Evolutionary conservation across 2,113 vertebrate species (phyloP).

Genomic region (Uropsilus gracilis): DNA sequence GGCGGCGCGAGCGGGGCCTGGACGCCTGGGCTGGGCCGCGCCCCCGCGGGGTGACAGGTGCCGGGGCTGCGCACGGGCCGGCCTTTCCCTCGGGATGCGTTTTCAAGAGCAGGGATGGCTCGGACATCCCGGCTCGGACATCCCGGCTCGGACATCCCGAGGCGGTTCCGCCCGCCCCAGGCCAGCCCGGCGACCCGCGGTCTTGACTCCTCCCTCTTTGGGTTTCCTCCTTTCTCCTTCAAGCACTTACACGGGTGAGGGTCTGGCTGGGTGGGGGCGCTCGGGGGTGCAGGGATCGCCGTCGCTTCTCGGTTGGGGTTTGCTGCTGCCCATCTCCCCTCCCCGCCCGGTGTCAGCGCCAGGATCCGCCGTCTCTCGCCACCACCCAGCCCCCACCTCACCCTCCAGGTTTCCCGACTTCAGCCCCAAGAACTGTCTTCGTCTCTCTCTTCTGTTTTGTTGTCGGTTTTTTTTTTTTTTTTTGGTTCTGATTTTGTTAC

Average conservation of each 20-base stretch:
- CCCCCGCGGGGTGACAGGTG: too few relatives aligned
- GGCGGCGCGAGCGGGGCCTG: constrained; percentile 38
- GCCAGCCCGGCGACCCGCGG: background rate
- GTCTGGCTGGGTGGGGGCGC: constrained; percentile 82
- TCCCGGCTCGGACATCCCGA: too few relatives aligned
- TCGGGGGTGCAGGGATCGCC: constrained; percentile 76
- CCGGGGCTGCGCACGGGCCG: too few relatives aligned
- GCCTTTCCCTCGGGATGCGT: constrained; percentile 66
- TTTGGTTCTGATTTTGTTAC: constrained; percentile 80
- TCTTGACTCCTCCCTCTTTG: constrained; percentile 44
- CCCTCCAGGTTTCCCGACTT: constrained; percentile 74
- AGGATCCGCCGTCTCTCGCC: constrained; percentile 64
- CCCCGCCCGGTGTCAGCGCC: constrained; percentile 64
- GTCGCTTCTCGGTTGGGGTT: constrained; percentile 78
- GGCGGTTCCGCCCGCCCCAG: constrained; percentile 51
- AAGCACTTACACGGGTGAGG: constrained; percentile 88
- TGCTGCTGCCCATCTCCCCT: constrained; percentile 65
- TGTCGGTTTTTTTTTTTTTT: constrained; percentile 72
- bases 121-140: too few relatives aligned
- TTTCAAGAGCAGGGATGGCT: constrained; percentile 77
- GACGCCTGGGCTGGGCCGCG: constrained; percentile 64
- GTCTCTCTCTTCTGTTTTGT: constrained; percentile 71
- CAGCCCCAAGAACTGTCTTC: constrained; percentile 72
- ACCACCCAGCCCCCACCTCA: background rate
- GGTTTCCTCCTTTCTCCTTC: constrained; percentile 71